Evolutionary conservation across 1,140 invertebrate species (phyloP), one percentile per base, ranked within the genome.

Genomic region (Luehdorfia chinensis): DNA sequence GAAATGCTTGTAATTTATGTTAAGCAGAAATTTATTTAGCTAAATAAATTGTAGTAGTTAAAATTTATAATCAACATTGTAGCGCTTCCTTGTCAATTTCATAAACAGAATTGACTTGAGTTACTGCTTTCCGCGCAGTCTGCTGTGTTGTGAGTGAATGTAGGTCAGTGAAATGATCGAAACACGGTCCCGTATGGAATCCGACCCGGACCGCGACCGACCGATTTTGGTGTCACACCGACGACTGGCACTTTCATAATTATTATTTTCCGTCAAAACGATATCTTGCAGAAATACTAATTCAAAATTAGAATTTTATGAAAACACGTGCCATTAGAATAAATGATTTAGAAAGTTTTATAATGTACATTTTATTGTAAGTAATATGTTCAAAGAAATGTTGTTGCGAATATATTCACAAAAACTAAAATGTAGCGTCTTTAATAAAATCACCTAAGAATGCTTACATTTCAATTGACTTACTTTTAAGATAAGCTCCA

Each of bases 121-220:
- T 27, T 27, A n/a, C 14, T 21, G 37, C 8, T 41, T 25, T 41
- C 37, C 37, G 37, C 37, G 37, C 47, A 51, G 55, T 2, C 16
- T 59, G 62, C 66, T 70, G 68, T 70, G 75, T 76, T 73, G 69
- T 67, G 36, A 11, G 59, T 55, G 64, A 80, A 84, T 75, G 80
- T 84, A 57, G 77, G 80, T 80, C 80, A 84, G 80, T 80, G 80
- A 80, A 81, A 81, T 81, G 77, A 81, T 60, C 73, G 75, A 78
- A 76, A 75, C 75, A 55, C 68, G 68, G 73, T 72, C 76, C 76
- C 76, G 76, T 75, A 75, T 61, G 79, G 79, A 73, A 73, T 79
- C 65, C 74, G 74, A 78, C 64, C 71, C 60, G 63, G 59, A 59
- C 65, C 52, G 56, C 66, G 44, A 59, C 59, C 60, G 71, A 68